Base-by-base conservation (phyloP, 2,888 invertebrate species). In the Heteromyza rotundicornis region DNA sequence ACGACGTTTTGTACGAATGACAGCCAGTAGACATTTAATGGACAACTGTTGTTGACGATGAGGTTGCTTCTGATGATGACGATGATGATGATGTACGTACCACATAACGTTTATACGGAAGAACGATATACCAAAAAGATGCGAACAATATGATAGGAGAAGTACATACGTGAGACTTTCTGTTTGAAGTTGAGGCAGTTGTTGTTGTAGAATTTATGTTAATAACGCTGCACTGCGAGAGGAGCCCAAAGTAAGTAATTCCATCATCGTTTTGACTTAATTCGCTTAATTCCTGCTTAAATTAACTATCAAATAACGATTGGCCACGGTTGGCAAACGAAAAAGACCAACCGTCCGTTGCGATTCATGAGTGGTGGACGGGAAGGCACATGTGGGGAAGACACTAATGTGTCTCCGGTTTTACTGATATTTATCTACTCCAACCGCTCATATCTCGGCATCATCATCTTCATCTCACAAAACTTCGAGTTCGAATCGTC, bases 271-370 rank as follows among this genome's bases (percentile, higher is more conserved):
- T 24, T 20, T 44, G 57, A 61, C 57, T 61, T 61, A 57, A 57
- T 57, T 56, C 50, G 52, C 57, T 62, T 57, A 62, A 62, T 62
- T 62, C 35, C 23, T 54, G 35, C 47, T 60, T 44, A 62, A 62
- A 57, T 57, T 51, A 12, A 54, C n/a, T 54, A 55, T 55, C 60
- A 54, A 35, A 36, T 60, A 40, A 47, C 49, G 23, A 35, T 49
- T 50, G 20, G n/a, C 47, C 10, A n/a, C 40, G 40, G 10, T 40
- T n/a, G n/a, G n/a, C n/a, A n/a, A n/a, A n/a, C n/a, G n/a, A n/a
- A n/a, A n/a, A n/a, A n/a, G n/a, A n/a, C n/a, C n/a, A n/a, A n/a
- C n/a, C n/a, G n/a, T n/a, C n/a, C n/a, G n/a, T n/a, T 27, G n/a
- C n/a, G 20, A 2, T 19, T 49, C 7, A 17, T 7, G 49, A 20